Evolutionary conservation across 2,797 vertebrate genomes (phyloP).

Genomic region (Chloroceryle inda): DNA sequence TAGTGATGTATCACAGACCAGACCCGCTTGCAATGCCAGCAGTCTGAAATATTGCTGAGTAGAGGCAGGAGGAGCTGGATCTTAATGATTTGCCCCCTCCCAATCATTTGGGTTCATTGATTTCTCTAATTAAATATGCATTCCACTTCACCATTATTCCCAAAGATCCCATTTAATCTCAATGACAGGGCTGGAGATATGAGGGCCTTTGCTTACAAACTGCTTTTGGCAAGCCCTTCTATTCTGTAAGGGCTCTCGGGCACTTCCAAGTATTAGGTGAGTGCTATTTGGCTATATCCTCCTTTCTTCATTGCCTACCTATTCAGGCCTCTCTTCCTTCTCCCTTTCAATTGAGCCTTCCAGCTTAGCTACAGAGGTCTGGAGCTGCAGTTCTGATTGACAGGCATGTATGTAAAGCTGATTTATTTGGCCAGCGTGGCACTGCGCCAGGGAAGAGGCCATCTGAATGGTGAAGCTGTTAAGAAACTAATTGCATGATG

Average conservation of each 20-base stretch:
- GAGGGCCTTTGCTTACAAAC: not conserved
- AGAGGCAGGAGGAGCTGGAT: not conserved
- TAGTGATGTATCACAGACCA: not conserved
- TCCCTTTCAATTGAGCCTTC: not conserved
- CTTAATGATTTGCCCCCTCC: conserved; percentile 21
- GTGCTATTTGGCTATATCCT: not conserved
- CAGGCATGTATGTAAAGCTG: not conserved
- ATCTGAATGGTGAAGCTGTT: not conserved
- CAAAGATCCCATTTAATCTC: conserved; percentile 7
- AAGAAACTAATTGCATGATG: conserved; percentile 53
- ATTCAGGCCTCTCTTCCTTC: not conserved
- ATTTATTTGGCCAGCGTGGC: not conserved
- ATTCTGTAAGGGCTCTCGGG: not conserved
- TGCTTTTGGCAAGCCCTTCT: not conserved
- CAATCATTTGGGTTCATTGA: conserved; percentile 27
- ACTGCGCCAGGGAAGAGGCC: not conserved
- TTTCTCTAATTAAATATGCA: conserved; percentile 57
- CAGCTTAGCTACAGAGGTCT: not conserved
- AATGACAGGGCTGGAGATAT: not conserved
- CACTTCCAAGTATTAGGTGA: not conserved
- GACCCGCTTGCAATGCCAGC: accelerated
- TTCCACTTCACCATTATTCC: conserved; percentile 33
- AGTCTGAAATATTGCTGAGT: not conserved
- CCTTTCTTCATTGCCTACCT: not conserved
- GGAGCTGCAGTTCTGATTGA: not conserved